These are phyloP conservation scores for Meandrina meandrites DNA, from an alignment of 92 coral and sea anemone genomes.

Conservation along the genomic window DNA sequence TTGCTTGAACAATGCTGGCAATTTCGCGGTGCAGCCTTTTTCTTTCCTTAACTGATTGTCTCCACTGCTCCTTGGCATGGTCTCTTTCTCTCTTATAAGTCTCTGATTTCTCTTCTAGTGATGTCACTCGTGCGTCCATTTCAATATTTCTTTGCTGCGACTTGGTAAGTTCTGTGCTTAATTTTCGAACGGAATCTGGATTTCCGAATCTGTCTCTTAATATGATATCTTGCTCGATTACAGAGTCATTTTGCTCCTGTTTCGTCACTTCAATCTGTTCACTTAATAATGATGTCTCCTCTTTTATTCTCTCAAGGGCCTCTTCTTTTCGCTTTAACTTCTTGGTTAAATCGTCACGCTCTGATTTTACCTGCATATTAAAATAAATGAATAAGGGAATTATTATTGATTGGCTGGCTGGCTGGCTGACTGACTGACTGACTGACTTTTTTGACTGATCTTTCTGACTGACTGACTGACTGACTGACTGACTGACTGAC, in stretches of 20 bases:
- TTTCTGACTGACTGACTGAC: not conserved
- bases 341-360: constrained; percentile 76
- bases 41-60: constrained; percentile 90
- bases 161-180: constrained; percentile 80
- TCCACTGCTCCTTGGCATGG: constrained; percentile 96
- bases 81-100: constrained; percentile 78
- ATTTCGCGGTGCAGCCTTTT: constrained; percentile 88
- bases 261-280: constrained; percentile 70
- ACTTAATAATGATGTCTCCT: constrained; percentile 62
- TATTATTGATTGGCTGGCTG: too few species aligned
- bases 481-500: not conserved
- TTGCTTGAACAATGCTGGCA: constrained; percentile 78
- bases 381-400: not conserved
- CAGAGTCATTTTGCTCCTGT: constrained; percentile 67
- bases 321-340: constrained; percentile 63
- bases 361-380: constrained; percentile 73
- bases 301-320: constrained; percentile 61
- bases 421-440: not conserved
- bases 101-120: constrained; percentile 79
- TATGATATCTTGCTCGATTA: constrained; percentile 57
- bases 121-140: constrained; percentile 73
- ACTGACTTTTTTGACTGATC: not conserved
- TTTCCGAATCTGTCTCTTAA: constrained; percentile 64
- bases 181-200: constrained; percentile 67
- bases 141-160: constrained; percentile 85